Base-by-base conservation (phyloP, 2,888 invertebrate genomes). In the Callimorpha dominula region DNA sequence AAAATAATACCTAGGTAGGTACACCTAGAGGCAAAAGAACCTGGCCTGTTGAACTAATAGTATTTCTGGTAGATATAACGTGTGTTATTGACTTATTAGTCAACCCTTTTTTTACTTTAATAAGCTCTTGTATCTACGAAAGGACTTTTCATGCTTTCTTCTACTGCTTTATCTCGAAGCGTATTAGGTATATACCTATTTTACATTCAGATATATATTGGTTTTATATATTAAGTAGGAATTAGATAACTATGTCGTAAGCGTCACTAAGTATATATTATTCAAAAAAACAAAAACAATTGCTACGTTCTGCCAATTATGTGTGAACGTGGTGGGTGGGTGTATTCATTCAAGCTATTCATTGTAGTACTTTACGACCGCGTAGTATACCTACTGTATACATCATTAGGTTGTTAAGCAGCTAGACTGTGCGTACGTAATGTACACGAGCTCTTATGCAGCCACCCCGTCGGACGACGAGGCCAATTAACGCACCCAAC, bases 401-500 rank as follows among this genome's bases (percentile, higher is more conserved):
- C 71, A 50, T 75, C 75, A 70, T 64, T 71, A 78, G 76, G 73
- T 68, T 72, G 63, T 72, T 75, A 73, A 49, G 65, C 66, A 70
- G n/a, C 42, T 65, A 65, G 57, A 65, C 31, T 54, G 15, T 12
- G 46, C 49, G 46, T 71, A 63, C 46, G 46, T 11, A 4, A 67
- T 46, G 57, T 8, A 57, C 57, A 20, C 67, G 15, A 20, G 46
- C 49, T 40, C 15, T 31, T 66, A 63, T 43, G 50, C 50, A 63
- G 60, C n/a, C 66, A 72, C 77, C 80, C 77, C 78, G 69, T 79
- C 70, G 70, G 73, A 72, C 78, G 78, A 80, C 54, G 69, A 60
- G 46, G 77, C 83, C 90, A 90, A 93, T 93, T 90, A 90, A 89
- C 87, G 82, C 90, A 80, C 81, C 87, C 87, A 87, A 86, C 91